These are phyloP conservation scores for Augiades crinisus DNA, from an alignment of 2,888 invertebrate species.

Conservation along the genomic window DNA sequence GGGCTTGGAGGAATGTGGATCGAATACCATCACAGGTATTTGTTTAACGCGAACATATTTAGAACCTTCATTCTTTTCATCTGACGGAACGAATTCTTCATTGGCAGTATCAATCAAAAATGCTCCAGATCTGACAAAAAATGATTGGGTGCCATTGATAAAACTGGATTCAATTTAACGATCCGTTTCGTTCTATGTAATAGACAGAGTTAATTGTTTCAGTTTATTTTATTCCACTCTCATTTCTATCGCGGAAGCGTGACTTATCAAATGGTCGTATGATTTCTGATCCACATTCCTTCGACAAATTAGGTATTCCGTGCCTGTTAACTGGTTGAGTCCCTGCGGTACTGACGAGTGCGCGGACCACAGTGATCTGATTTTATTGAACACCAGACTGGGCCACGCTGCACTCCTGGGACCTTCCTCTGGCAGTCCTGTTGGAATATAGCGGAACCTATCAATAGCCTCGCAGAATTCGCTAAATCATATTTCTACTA, in stretches of 20 bases:
- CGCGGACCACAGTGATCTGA: slow-evolving; percentile 92
- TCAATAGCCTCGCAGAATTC: slow-evolving; percentile 21
- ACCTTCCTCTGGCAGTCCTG: slow-evolving; percentile 75
- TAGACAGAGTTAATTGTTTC: background rate
- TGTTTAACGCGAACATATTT: slow-evolving; percentile 34
- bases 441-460: slow-evolving; percentile 37
- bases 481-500: background rate
- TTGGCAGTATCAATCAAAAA: slow-evolving; percentile 3
- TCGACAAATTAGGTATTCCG: slow-evolving; percentile 48
- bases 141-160: background rate
- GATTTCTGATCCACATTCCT: slow-evolving; percentile 56
- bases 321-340: slow-evolving; percentile 90
- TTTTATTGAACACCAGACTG: slow-evolving; percentile 91
- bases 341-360: slow-evolving; percentile 89
- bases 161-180: background rate
- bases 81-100: slow-evolving; percentile 17
- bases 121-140: background rate
- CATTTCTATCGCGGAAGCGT: background rate
- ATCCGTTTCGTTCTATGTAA: background rate
- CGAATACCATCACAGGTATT: slow-evolving; percentile 49
- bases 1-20: slow-evolving; percentile 64
- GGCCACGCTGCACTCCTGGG: slow-evolving; percentile 83
- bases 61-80: slow-evolving; percentile 34
- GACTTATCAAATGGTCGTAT: slow-evolving; percentile 12
- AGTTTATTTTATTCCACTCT: background rate